Base-by-base conservation (phyloP, 2,888 invertebrate genomes). In the Molorchus minor region DNA sequence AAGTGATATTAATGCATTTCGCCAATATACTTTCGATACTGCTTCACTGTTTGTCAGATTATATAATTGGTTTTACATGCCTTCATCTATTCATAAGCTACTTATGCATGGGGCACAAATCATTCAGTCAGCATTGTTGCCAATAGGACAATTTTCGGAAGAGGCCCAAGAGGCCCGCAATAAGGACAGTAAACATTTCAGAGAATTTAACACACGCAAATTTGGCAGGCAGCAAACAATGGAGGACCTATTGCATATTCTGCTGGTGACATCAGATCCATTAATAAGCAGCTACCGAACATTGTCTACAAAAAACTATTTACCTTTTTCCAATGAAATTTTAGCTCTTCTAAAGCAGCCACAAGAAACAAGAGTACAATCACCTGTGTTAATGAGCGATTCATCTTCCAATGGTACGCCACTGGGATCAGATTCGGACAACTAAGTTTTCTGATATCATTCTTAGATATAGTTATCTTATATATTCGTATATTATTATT, bases 21-120 rank as follows among this genome's bases (percentile, higher is more conserved):
- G 25, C 16, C 30, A 47, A 13, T 49, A 56, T 43, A 21, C 46
- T 20, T 8, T 17, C 5, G 41, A 56, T 46, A 71, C 66, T 17
- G 64, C 61, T 1, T 16, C 63, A 8, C 10, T 60, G 15, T 71
- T 61, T 51, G 67, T 68, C 7, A 7, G 12, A n/a, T 4, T 17
- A 62, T 76, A 74, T 61, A 67, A 65, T 3, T 75, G 73, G 72
- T 75, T 67, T 47, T 62, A 61, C 45, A 76, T 76, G 75, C 73
- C 74, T 41, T 62, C 70, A 13, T 70, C 70, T 10, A 47, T 75
- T 21, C 74, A 75, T 47, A 73, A 75, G 60, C 52, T 72, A 13
- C 46, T 75, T 40, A 61, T 75, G 5, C 76, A 77, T 67, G 74
- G 74, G 1, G 38, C 70, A 8, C 35, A 35, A 30, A 54, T 75